Base-by-base conservation (phyloP, 2,113 vertebrate genomes). In the Antidorcas marsupialis region DNA sequence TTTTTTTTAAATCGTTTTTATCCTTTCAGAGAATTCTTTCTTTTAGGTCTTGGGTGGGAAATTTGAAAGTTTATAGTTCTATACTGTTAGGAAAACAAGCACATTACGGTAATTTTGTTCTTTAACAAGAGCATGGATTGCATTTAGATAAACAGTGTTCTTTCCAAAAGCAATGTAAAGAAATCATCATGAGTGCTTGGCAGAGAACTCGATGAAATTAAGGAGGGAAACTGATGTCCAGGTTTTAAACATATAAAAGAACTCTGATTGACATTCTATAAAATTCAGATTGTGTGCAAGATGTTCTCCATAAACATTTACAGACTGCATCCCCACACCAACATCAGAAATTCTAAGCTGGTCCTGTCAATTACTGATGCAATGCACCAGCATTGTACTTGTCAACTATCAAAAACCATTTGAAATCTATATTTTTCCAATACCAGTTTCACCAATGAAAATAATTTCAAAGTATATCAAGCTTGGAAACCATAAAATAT, bases 231-330 rank as follows among this genome's bases (percentile, higher is more conserved):
- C 3, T 23, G 14, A 97, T 76, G 87, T 93, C 83, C 83, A 94
- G 86, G 60, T 95, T 95, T 91, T 94, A 78, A 94, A 96, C 95
- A 89, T 30, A 88, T 64, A 14, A 81, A 90, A 97, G 43, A 55
- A 87, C 94, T 98, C 91, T 96, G 98, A 97, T 55, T 96, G 94
- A 97, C 87, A 96, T 79, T 85, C 88, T 94, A 95, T 60, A 47
- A 92, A 89, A 87, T 94, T 91, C 91, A 16, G 98, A 98, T 95
- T 87, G 98, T 97, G 98, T 96, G 95, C 98, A 96, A 97, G 98
- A 97, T 0, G 2, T 94, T 97, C 96, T 94, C 50, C 85, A 87
- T 8, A 79, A 84, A 92, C 85, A 86, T 33, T 60, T 25, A 90
- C 50, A 90, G 92, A 92, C 79, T 19, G n/a, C 45, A 43, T 25